Evolutionary conservation across 2,113 vertebrate genomes (phyloP), one percentile per base, ranked within the genome.

Genomic region (Phodopus roborovskii): DNA sequence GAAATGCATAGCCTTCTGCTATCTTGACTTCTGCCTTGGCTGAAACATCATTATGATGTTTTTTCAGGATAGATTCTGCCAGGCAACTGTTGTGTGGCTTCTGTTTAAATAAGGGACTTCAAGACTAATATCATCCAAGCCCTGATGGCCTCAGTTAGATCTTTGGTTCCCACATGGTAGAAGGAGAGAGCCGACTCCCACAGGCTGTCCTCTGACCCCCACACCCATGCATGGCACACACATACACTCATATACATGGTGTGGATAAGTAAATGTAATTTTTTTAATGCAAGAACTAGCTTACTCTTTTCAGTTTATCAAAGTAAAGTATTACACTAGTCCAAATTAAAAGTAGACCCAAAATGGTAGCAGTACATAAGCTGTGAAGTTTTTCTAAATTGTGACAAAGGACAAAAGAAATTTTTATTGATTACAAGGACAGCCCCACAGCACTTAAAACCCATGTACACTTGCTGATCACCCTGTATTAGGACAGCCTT

Each of bases 401-500:
- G 39, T 64, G 2, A 42, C 39, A 20, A 22, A 28, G 17, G 17
- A 64, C 97, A 97, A 64, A 97, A 75, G 97, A 96, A 98, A 91
- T 97, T 95, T 91, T 95, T 97, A 97, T 70, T 98, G 98, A 98
- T 98, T 94, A 92, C 97, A 98, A 97, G 94, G 97, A 98, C 98
- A 98, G 98, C 98, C 98, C 98, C 97, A 98, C 97, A 98, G 98
- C 98, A 98, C 98, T 98, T 99, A 99, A 98, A 99, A 99, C 98
- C 99, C 99, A 98, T 99, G 99, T 98, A 99, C 99, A 97, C 99
- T 98, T 99, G 99, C 98, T 99, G 99, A 98, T 99, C 99, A 96
- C 99, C 99, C 98, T 99, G 99, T 95, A 99, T 99, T 98, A 84
- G 39, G 26, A 33, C 58, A 62, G 39, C 24, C 7, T 1, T 83